Conservation (phyloP, 2,888 invertebrate genomes). For the Zeuzera pyrina region DNA sequence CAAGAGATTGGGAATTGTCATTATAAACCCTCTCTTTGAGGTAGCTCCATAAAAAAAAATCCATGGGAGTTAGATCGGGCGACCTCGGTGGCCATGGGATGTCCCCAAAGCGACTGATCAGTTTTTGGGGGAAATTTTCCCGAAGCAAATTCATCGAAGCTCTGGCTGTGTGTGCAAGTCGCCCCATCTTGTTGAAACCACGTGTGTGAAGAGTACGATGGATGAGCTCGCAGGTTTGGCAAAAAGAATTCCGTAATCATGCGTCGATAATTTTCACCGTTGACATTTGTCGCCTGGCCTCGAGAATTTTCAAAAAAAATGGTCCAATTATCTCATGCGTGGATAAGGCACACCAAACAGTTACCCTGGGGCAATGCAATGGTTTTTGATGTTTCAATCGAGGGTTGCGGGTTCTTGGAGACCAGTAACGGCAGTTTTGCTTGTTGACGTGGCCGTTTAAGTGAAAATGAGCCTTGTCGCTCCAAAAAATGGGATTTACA, state of each 20-base stretch:
- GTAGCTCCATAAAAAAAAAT: constrained; percentile 15
- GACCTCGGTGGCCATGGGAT: constrained; percentile 15
- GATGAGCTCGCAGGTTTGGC: constrained; percentile 15
- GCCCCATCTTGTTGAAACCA: constrained; percentile 17
- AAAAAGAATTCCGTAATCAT: constrained; percentile 18
- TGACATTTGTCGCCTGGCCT: constrained; percentile 12
- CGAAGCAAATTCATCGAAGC: constrained; percentile 11
- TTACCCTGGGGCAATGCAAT: constrained; percentile 16
- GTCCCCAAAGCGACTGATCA: no score
- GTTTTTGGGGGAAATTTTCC: constrained; percentile 13
- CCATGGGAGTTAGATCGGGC: constrained; percentile 14
- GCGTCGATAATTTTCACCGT: constrained; percentile 12
- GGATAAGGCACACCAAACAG: constrained; percentile 19
- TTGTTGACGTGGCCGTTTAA: no score
- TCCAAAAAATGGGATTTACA: constrained; percentile 6
- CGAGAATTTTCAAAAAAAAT: constrained; percentile 17
- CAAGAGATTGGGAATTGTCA: neutral
- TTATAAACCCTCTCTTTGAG: constrained; percentile 10
- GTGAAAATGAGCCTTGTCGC: constrained; percentile 8
- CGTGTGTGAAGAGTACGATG: constrained; percentile 13
- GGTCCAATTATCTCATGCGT: constrained; percentile 13
- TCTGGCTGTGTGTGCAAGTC: constrained; percentile 9
- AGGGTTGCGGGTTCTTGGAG: constrained; percentile 10
- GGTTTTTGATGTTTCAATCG: constrained; percentile 16
- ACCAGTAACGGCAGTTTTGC: constrained; percentile 9